Base-by-base conservation (phyloP, 1,140 invertebrate species). In the Diorhabda carinulata region DNA sequence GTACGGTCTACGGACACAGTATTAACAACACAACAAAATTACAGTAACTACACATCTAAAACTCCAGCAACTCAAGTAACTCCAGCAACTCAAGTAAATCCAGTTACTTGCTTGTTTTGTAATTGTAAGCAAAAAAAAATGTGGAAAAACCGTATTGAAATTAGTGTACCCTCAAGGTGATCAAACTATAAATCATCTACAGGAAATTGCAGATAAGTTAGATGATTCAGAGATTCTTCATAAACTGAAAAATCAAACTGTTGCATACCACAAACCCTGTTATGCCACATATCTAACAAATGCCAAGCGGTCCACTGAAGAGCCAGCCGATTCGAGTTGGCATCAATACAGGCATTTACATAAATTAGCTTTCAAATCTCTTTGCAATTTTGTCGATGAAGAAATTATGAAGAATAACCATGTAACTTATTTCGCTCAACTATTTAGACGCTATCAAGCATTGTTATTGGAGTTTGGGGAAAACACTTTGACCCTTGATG, bases 381-480 rank as follows among this genome's bases (percentile, higher is more conserved):
- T 70, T 45, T 66, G 45, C 9, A 45, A 61, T 57, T 61, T 70
- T 25, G 63, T 70, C 25, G 57, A 56, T 61, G 43, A 52, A 66
- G 68, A 70, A 66, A 66, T 70, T 40, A 70, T 70, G 9, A 56
- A 61, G n/a, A 70, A 70, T 8, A 70, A 70, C 57, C 7, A 61
- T 3, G 69, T 70, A 4, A 66, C 66, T 63, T 70, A 70, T 43
- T 57, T 70, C 0, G 45, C 58, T 5, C 57, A 60, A 44, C 59
- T 70, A 70, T 70, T 66, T 61, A 9, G 2, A 4, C 43, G 57
- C 61, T 70, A 70, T n/a, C 56, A 43, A 68, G 47, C 47, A 6
- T 52, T 52, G 9, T 52, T 52, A 52, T 52, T 52, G 5, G 47
- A 52, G 9, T 52, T 52, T 52, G 47, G 9, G 9, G 5, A 52